Base-by-base conservation (phyloP, 2,888 invertebrate genomes). In the Mycalesis mineus region DNA sequence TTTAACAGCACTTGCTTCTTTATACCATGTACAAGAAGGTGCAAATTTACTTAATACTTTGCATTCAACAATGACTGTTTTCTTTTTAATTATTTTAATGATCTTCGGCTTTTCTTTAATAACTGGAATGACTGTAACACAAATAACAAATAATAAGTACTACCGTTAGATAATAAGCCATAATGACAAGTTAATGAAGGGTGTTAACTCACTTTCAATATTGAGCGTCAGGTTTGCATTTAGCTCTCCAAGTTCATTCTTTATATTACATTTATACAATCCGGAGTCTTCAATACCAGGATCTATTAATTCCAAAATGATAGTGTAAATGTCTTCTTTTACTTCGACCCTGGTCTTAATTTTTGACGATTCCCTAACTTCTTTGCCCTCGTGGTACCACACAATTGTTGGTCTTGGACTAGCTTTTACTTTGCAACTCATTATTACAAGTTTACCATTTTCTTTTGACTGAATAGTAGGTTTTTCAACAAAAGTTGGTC, bases 221-320 rank as follows among this genome's bases (percentile, higher is more conserved):
- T 99, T 98, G 72, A 99, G 93, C 68, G 98, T 98, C 67, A 98
- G 92, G 89, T 98, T 98, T 61, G 98, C 98, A 82, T 98, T 98
- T 66, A 98, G 93, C 92, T 99, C 98, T 71, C 99, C 99, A 78
- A 96, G 93, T 74, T 94, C 93, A 88, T 98, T 99, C 85, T 97
- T 98, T 74, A 98, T 97, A 77, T 97, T 98, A 85, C 99, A 98
- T 86, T 98, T 98, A 91, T 99, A 99, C 64, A 98, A 92, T 68
- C 99, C 99, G 71, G 98, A 98, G 90, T 99, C 99, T 75, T 96
- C 96, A 65, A 97, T 93, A 75, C 96, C 96, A 65, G 98, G 98
- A 88, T 98, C 97, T 73, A 93, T 93, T 40, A 97, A 91, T 84
- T 96, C 96, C 68, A 98, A 87, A 80, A 95, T 94, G 60, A 98